Conservation (phyloP, 2,888 invertebrate genomes). For the Brachypalpus laphriformis region DNA sequence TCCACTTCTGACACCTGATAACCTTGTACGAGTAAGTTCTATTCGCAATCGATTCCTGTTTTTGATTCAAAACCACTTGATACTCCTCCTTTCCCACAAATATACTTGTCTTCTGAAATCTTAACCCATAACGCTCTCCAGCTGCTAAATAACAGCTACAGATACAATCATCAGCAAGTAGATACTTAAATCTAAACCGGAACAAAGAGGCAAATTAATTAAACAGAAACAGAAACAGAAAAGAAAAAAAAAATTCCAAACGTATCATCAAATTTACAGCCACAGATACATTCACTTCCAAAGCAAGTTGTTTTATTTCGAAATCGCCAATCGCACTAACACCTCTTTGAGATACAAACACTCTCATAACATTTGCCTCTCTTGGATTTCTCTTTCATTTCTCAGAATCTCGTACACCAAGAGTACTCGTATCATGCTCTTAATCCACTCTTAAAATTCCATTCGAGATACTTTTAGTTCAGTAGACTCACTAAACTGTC, state of each 20-base stretch:
- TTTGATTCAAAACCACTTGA: background rate
- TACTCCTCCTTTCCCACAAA: background rate
- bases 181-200: slow-evolving; percentile 63
- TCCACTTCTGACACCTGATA: background rate
- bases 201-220: slow-evolving; percentile 67
- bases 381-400: background rate
- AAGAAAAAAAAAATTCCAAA: background rate
- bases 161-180: slow-evolving; percentile 34
- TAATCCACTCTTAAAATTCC: slow-evolving; percentile 21
- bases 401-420: background rate
- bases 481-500: slow-evolving; percentile 7
- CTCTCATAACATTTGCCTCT: background rate
- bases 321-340: background rate
- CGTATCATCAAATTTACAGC: slow-evolving; percentile 33
- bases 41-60: background rate
- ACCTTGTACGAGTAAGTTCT: background rate
- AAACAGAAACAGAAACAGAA: slow-evolving; percentile 24
- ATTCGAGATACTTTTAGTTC: background rate
- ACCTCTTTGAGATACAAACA: background rate
- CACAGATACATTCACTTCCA: background rate
- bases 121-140: slow-evolving; percentile 23
- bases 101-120: background rate
- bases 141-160: slow-evolving; percentile 4
- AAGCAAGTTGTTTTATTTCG: slow-evolving; percentile 1
- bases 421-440: background rate